Conservation (phyloP, 2,888 invertebrate genomes). For the Eugnorisma glareosa region DNA sequence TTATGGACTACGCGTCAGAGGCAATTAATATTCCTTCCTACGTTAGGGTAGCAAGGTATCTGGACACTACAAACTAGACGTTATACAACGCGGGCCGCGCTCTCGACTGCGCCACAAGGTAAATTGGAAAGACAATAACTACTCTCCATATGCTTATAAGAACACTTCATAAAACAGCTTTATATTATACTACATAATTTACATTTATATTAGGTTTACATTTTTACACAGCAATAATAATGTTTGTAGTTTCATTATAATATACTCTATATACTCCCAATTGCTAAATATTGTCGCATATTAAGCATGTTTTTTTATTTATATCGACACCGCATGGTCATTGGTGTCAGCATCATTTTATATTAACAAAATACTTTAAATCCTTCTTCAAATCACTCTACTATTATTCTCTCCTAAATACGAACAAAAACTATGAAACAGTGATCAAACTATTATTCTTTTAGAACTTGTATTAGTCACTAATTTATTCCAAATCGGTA, state of each 20-base stretch:
- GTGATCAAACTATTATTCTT: conserved; percentile 74
- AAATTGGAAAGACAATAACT: conserved; percentile 77
- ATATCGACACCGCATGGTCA: conserved; percentile 81
- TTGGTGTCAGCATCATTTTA: conserved; percentile 79
- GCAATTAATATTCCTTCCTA: conserved; percentile 61
- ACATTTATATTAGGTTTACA: conserved; percentile 89
- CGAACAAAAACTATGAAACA: conserved; percentile 74
- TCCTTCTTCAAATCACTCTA: conserved; percentile 68
- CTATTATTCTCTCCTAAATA: conserved; percentile 65
- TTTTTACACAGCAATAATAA: conserved; percentile 90
- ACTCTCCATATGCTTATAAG: conserved; percentile 87
- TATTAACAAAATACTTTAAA: conserved; percentile 79
- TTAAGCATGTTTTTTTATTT: conserved; percentile 83
- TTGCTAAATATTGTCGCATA: conserved; percentile 90
- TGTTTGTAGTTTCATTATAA: conserved; percentile 88
- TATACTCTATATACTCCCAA: conserved; percentile 88
- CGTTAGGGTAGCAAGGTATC: conserved; percentile 50
- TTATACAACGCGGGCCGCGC: conserved; percentile 63
- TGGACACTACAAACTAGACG: conserved; percentile 65
- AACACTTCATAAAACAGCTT: conserved; percentile 90
- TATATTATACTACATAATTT: conserved; percentile 90
- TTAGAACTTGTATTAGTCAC: conserved; percentile 82
- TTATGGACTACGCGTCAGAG: conserved; percentile 70
- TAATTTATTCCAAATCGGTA: conserved; percentile 77
- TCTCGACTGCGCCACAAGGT: conserved; percentile 66